phyloP scores from a whole-genome alignment of 30 jellyfish, hydroid and myxozoan genomes.

The Chrysaora quinquecirrha region DNA sequence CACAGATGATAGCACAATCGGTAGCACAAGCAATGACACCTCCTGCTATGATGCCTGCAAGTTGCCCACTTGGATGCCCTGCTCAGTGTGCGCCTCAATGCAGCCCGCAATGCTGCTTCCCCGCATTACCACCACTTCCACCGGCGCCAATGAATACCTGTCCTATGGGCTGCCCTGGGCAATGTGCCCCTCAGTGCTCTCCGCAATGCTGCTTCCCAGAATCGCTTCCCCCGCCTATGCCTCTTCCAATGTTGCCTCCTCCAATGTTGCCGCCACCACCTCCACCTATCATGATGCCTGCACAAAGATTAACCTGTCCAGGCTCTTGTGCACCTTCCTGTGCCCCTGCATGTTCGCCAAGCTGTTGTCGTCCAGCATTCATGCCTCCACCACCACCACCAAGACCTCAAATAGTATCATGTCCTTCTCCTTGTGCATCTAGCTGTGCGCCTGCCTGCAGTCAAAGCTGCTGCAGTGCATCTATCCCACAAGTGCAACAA shows the following conservation, averaged over 20 bases:
- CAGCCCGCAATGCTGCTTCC: conserved; percentile 96
- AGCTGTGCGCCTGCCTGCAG: conserved; percentile 62
- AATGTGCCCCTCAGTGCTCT: conserved; percentile 73
- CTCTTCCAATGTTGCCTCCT: conserved; percentile 49
- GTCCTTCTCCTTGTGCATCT: conserved; percentile 70
- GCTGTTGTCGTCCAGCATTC: conserved; percentile 43
- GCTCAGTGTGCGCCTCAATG: conserved; percentile 89
- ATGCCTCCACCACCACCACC: conserved; percentile 18
- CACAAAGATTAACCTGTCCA: conserved; percentile 35
- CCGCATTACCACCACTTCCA: conserved; percentile 64
- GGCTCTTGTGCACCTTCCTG: conserved; percentile 61
- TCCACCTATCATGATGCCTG: conserved; percentile 16
- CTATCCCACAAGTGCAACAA: conserved; percentile 37
- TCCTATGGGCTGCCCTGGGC: conserved; percentile 58
- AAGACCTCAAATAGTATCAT: neutral
- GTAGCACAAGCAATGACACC: conserved; percentile 70
- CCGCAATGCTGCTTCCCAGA: conserved; percentile 95
- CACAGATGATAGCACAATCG: conserved; percentile 60
- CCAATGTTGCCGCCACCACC: conserved; percentile 46
- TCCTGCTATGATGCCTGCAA: conserved; percentile 50
- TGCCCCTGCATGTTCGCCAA: conserved; percentile 56
- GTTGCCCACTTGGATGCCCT: conserved; percentile 84
- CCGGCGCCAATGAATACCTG: conserved; percentile 54
- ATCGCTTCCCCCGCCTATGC: conserved; percentile 57
- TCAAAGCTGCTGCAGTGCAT: conserved; percentile 64